A percentile compares a stretch with the other conserved stretches of the same genome.
Conservation (phyloP, 2,797 vertebrate species). For the Gouania willdenowi region DNA sequence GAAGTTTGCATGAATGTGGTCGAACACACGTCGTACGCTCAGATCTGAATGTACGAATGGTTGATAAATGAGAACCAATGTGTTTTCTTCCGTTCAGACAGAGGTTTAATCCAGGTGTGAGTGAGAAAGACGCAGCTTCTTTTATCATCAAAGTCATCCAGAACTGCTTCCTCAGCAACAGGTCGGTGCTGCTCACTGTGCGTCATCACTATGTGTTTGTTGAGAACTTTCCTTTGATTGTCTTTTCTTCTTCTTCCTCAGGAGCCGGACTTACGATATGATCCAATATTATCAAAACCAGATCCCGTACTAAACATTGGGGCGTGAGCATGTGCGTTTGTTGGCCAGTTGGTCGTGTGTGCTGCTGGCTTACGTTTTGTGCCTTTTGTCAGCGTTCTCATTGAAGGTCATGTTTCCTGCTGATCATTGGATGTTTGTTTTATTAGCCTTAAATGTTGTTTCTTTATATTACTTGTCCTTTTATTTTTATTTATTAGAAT, state of each 20-base stretch:
- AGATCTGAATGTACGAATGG: too few relatives aligned
- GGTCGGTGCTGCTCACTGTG: slow-evolving; percentile 69
- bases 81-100: slow-evolving; percentile 66
- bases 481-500: slow-evolving; percentile 41
- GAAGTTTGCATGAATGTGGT: too few relatives aligned
- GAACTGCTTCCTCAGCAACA: slow-evolving; percentile 97
- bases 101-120: slow-evolving; percentile 91
- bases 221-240: background rate
- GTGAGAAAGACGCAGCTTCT: slow-evolving; percentile 91
- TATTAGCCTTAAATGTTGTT: slow-evolving; percentile 16
- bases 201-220: too few relatives aligned
- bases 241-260: slow-evolving; percentile 52
- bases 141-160: slow-evolving; percentile 97
- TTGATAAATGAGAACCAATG: too few relatives aligned
- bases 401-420: slow-evolving; percentile 24
- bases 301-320: slow-evolving; percentile 86
- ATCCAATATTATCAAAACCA: slow-evolving; percentile 99
- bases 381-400: slow-evolving; percentile 31
- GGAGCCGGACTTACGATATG: slow-evolving; percentile 96
- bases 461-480: slow-evolving; percentile 6
- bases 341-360: slow-evolving; percentile 15
- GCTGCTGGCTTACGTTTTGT: slow-evolving; percentile 10
- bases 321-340: slow-evolving; percentile 50
- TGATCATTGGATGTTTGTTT: slow-evolving; percentile 33
- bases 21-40: too few relatives aligned